Evolutionary conservation across 1,140 invertebrate genomes (phyloP).

Genomic region (Penaeus indicus): DNA sequence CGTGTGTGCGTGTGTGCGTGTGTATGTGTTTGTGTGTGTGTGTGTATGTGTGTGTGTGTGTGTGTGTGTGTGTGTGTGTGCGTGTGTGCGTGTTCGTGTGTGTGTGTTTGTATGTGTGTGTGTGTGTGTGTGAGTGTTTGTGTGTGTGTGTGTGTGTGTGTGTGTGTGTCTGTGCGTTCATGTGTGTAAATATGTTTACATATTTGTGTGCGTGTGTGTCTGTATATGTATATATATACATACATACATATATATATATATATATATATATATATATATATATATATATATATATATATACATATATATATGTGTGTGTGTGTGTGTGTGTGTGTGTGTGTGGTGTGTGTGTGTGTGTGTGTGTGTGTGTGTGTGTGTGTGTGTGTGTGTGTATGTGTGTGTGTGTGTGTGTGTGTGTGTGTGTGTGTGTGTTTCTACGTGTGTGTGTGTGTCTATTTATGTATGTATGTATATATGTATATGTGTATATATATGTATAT

Average conservation of each 20-base stretch:
- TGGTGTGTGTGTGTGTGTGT: neutral
- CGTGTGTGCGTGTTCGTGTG: too few relatives aligned
- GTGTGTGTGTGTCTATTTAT: neutral
- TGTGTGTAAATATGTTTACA: too few relatives aligned
- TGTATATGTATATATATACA: neutral
- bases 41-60: too few relatives aligned
- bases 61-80: too few relatives aligned
- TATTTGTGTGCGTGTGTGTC: neutral
- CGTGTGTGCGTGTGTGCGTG: too few relatives aligned
- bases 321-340: neutral
- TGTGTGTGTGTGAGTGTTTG: too few relatives aligned
- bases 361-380: neutral
- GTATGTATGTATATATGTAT: slow-evolving; percentile 12
- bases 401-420: neutral
- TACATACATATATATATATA: neutral
- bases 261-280: neutral
- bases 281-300: neutral
- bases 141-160: too few relatives aligned
- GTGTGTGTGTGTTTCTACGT: neutral
- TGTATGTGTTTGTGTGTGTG: too few relatives aligned
- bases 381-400: neutral
- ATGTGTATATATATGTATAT: slow-evolving; percentile 6
- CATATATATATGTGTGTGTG: neutral
- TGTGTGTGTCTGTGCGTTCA: too few relatives aligned
- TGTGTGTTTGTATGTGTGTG: too few relatives aligned